Evolutionary conservation across 1,140 invertebrate genomes (phyloP).

Genomic region (Drosophila bocki): DNA sequence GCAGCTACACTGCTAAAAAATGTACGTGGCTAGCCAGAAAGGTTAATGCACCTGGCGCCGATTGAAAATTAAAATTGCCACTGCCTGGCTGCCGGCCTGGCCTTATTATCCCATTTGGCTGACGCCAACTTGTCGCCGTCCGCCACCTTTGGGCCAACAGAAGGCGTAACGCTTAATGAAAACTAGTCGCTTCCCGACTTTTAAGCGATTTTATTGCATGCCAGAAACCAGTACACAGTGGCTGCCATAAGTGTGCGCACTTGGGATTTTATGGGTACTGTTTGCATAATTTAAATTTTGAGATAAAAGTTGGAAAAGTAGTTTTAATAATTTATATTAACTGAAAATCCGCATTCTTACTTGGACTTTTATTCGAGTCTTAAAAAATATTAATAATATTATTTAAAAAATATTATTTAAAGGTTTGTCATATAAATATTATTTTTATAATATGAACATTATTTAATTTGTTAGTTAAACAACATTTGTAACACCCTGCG

Average conservation of each 20-base stretch:
- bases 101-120: constrained; percentile 72
- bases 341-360: not conserved
- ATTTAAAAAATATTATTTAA: not conserved
- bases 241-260: not conserved
- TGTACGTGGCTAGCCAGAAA: not conserved
- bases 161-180: constrained; percentile 58
- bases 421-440: too few relatives aligned
- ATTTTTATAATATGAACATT: too few relatives aligned
- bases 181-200: constrained; percentile 49
- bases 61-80: constrained; percentile 20
- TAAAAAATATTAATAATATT: not conserved
- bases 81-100: constrained; percentile 1
- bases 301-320: too few relatives aligned
- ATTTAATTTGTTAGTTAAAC: too few relatives aligned
- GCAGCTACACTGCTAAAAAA: constrained; percentile 9
- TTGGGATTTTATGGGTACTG: not conserved
- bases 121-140: constrained; percentile 75
- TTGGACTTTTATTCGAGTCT: too few relatives aligned
- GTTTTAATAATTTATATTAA: not conserved
- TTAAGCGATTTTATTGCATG: constrained; percentile 35
- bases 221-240: constrained; percentile 15
- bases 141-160: constrained; percentile 32
- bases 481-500: not conserved
- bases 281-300: not conserved
- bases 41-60: constrained; percentile 52